Conservation (phyloP, 1,140 invertebrate genomes). For the Ips typographus region DNA sequence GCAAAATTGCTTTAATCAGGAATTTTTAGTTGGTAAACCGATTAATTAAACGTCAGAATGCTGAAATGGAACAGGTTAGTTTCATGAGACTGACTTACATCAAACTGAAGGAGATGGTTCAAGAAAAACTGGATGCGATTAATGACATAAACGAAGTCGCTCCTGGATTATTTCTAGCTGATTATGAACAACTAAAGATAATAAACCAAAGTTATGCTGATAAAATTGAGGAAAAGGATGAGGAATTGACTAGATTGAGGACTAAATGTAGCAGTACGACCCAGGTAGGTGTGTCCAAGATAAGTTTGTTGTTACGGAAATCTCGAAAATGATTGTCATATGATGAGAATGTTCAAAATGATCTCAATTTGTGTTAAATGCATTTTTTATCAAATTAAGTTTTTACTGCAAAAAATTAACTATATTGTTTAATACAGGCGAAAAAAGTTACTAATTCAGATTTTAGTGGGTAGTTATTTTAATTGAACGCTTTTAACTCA, state of each 20-base stretch:
- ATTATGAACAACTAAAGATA: constrained; percentile 47
- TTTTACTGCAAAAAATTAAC: no score
- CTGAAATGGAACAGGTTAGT: constrained; percentile 35
- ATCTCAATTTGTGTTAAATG: no score
- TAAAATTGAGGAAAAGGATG: constrained; percentile 51
- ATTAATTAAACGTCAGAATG: constrained; percentile 35
- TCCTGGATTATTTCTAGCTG: constrained; percentile 42
- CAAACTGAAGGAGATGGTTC: constrained; percentile 34
- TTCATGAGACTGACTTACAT: constrained; percentile 40
- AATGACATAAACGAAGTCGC: constrained; percentile 25
- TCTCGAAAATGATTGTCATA: no score
- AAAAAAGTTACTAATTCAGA: no score
- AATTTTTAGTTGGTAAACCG: constrained; percentile 32
- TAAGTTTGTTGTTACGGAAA: no score
- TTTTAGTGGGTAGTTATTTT: no score
- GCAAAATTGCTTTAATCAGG: not conserved
- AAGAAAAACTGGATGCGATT: constrained; percentile 36
- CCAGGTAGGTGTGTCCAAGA: constrained; percentile 32
- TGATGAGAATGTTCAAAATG: no score
- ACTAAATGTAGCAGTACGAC: constrained; percentile 41
- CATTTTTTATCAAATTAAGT: no score
- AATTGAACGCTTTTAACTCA: no score
- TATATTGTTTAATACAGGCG: no score
- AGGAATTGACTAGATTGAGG: constrained; percentile 44
- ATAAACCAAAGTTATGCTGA: constrained; percentile 49